Conservation (phyloP, 2,888 invertebrate genomes). For the Coelopa pilipes region DNA sequence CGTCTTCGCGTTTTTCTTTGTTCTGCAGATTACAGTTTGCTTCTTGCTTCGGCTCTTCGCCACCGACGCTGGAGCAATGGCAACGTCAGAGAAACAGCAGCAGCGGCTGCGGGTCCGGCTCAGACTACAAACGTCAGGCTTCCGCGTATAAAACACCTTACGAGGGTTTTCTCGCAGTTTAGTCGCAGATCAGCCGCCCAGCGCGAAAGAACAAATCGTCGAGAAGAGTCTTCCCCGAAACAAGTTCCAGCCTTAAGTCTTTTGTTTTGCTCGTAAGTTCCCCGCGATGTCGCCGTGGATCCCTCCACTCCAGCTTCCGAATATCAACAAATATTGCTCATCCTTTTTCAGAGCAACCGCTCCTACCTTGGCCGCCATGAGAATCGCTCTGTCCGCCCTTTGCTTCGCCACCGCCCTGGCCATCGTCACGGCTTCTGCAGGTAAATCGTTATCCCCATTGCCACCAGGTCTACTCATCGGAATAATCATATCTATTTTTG, state of each 20-base stretch:
- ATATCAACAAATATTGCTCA: too few species aligned
- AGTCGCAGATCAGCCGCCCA: slow-evolving; percentile 38
- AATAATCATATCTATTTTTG: too few species aligned
- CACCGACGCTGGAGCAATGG: slow-evolving; percentile 31
- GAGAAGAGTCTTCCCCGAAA: not conserved
- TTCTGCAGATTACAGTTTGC: slow-evolving; percentile 1
- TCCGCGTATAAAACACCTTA: slow-evolving; percentile 44
- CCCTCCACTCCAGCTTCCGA: too few species aligned
- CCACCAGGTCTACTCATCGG: too few species aligned
- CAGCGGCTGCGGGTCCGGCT: too few species aligned
- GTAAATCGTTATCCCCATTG: too few species aligned
- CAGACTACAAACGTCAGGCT: slow-evolving; percentile 43
- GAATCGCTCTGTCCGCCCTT: slow-evolving; percentile 50
- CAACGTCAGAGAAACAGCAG: too few species aligned
- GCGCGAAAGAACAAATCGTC: slow-evolving; percentile 33
- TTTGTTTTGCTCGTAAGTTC: slow-evolving; percentile 3
- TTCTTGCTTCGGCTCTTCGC: slow-evolving; percentile 14
- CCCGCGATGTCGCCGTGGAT: slow-evolving; percentile 40
- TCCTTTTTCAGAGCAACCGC: too few species aligned
- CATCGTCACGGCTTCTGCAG: slow-evolving; percentile 48
- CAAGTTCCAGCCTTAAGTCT: slow-evolving; percentile 9
- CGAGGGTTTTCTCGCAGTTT: slow-evolving; percentile 36
- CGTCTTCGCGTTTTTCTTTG: not conserved
- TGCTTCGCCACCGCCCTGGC: slow-evolving; percentile 46
- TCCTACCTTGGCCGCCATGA: slow-evolving; percentile 48